Evolutionary conservation across 2,797 vertebrate genomes (phyloP).

Genomic region (Australoheros facetus): DNA sequence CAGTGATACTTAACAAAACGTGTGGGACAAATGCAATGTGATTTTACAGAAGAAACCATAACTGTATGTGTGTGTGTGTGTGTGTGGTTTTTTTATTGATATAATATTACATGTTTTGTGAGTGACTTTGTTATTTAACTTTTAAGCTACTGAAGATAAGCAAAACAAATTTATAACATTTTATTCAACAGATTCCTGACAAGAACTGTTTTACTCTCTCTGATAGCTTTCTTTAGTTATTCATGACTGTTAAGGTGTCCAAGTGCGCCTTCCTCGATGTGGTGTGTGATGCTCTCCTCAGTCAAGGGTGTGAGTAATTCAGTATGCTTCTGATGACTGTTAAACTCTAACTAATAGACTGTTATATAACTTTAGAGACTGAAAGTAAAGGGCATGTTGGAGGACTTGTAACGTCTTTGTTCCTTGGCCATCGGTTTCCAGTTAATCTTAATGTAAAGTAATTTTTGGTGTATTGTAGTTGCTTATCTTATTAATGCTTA

Average conservation of each 20-base stretch:
- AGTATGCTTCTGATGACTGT: constrained; percentile 79
- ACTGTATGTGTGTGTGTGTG: constrained; percentile 32
- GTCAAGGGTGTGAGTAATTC: constrained; percentile 59
- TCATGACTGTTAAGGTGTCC: constrained; percentile 80
- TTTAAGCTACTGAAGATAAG: constrained; percentile 44
- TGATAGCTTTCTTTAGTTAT: constrained; percentile 72
- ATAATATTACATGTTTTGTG: constrained; percentile 29
- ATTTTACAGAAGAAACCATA: constrained; percentile 42
- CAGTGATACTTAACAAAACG: constrained; percentile 39
- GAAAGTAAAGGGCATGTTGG: constrained; percentile 34
- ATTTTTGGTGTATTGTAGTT: constrained; percentile 42
- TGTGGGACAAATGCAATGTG: constrained; percentile 56
- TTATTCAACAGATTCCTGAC: constrained; percentile 63
- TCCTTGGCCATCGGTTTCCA: constrained; percentile 32
- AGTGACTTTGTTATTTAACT: constrained; percentile 35
- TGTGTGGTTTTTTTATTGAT: constrained; percentile 22
- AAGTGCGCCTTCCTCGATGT: constrained; percentile 62
- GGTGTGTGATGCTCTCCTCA: constrained; percentile 53
- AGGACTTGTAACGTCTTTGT: constrained; percentile 35
- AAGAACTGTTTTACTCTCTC: constrained; percentile 77
- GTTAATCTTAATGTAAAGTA: constrained; percentile 48
- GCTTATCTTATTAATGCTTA: constrained; percentile 48
- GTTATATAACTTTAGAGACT: constrained; percentile 69
- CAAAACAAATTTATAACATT: constrained; percentile 23
- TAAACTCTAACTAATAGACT: constrained; percentile 77